phyloP scores from a whole-genome alignment of 1,140 invertebrate species.

The Asbolus verrucosus region DNA sequence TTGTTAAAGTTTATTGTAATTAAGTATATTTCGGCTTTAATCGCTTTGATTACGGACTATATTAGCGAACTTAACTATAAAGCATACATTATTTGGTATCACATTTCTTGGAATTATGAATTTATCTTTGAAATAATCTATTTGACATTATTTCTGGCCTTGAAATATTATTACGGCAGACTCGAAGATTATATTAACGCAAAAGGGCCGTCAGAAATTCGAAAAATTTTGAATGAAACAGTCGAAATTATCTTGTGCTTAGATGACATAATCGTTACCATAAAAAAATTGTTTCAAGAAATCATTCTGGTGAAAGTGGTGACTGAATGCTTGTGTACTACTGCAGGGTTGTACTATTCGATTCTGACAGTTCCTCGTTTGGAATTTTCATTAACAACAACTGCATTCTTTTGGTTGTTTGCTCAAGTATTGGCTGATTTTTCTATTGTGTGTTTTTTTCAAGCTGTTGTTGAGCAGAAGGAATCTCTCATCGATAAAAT shows the following conservation, averaged over 20 bases:
- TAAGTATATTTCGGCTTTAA: neutral
- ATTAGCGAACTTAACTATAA: neutral
- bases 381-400: neutral
- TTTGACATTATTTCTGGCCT: neutral
- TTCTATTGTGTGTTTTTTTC: neutral
- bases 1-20: neutral
- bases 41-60: neutral
- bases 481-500: neutral
- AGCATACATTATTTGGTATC: neutral
- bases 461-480: neutral
- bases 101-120: constrained; percentile 8
- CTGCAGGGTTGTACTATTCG: neutral
- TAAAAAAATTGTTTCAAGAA: neutral
- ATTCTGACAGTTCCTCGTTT: neutral
- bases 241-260: neutral
- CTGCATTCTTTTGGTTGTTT: neutral
- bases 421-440: neutral
- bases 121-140: neutral
- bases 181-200: neutral
- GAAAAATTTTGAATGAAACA: too few relatives aligned
- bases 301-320: neutral
- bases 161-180: neutral
- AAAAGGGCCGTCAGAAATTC: neutral
- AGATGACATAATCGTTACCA: neutral
- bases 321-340: neutral